Evolutionary conservation across 2,797 vertebrate genomes (phyloP).

Genomic region (Tympanoctomys barrerae): DNA sequence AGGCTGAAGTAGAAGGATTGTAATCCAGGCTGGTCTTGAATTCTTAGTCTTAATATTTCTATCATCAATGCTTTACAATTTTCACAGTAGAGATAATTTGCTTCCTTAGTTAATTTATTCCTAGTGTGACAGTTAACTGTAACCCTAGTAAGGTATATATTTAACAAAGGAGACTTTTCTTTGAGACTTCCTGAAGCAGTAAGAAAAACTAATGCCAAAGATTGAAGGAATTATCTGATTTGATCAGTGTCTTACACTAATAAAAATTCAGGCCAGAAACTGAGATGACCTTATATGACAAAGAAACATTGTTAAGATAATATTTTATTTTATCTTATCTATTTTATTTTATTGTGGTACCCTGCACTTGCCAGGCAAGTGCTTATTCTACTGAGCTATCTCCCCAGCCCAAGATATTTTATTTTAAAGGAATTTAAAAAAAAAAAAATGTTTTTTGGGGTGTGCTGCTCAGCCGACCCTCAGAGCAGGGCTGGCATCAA

Average conservation of each 20-base stretch:
- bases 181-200: not conserved
- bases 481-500: too few species aligned
- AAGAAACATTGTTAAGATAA: not conserved
- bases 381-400: too few species aligned
- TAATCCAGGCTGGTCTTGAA: not conserved
- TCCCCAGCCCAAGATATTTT: too few species aligned
- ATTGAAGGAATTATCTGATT: not conserved
- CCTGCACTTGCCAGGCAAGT: too few species aligned
- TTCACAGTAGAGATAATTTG: not conserved
- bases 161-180: not conserved
- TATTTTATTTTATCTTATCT: too few species aligned
- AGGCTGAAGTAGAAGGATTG: not conserved
- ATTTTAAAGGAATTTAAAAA: too few species aligned
- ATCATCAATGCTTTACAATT: not conserved
- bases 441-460: too few species aligned
- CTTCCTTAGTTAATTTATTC: not conserved
- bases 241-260: not conserved
- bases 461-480: too few species aligned
- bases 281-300: not conserved
- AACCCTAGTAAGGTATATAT: not conserved
- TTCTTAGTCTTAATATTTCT: not conserved
- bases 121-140: not conserved
- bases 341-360: too few species aligned
- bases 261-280: not conserved
- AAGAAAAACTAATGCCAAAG: not conserved